Conservation (phyloP, 2,113 vertebrate genomes). For the Corythornis madagascariensis region DNA sequence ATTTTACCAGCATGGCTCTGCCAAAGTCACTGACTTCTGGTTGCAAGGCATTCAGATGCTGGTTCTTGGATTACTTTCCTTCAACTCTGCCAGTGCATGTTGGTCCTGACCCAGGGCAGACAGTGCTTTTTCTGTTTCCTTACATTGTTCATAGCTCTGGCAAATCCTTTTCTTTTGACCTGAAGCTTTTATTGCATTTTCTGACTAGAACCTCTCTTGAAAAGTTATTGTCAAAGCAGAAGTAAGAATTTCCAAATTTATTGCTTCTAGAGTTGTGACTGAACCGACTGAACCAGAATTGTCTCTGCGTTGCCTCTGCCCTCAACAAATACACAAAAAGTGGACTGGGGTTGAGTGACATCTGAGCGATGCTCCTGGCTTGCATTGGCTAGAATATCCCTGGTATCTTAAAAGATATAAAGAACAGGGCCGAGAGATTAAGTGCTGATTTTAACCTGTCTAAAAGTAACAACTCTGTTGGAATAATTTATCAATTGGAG, state of each 20-base stretch:
- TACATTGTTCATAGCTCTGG: neutral
- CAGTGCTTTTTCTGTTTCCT: neutral
- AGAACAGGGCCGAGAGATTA: neutral
- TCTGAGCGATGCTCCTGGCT: neutral
- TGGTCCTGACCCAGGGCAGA: neutral
- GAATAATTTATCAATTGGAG: slow-evolving; percentile 34
- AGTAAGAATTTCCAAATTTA: neutral
- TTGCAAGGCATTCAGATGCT: neutral
- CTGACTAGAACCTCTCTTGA: neutral
- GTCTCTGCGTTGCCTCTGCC: neutral
- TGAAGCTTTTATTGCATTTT: neutral
- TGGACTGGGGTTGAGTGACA: neutral
- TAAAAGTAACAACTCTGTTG: slow-evolving; percentile 29
- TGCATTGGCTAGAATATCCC: neutral
- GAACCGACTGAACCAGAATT: neutral
- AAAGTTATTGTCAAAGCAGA: neutral
- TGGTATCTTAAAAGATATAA: neutral
- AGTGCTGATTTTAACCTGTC: neutral
- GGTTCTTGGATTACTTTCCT: neutral
- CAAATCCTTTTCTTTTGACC: neutral
- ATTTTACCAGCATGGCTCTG: neutral
- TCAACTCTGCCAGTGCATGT: neutral
- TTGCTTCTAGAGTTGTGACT: neutral
- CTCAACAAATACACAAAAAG: neutral
- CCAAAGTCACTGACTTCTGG: neutral